These are phyloP conservation scores for Otus scops DNA, from an alignment of 2,797 vertebrate genomes.

Conservation along the genomic window DNA sequence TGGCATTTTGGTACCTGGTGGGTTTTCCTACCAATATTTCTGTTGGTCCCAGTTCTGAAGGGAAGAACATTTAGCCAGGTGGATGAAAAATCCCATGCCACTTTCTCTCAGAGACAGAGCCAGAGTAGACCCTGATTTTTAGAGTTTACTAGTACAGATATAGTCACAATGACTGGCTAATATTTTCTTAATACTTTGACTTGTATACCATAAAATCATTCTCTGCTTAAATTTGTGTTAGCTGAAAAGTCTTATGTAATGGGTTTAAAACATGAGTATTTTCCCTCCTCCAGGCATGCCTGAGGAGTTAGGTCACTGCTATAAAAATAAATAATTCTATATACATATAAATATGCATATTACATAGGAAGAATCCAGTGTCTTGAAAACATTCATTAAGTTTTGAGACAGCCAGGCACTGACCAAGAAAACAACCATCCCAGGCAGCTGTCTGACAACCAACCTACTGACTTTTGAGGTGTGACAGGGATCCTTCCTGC, in stretches of 20 bases:
- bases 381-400: not conserved
- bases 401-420: not conserved
- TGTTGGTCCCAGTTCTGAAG: not conserved
- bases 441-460: not conserved
- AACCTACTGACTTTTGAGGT: not conserved
- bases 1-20: fast-evolving
- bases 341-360: not conserved
- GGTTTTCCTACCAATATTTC: not conserved
- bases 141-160: not conserved
- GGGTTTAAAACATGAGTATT: not conserved
- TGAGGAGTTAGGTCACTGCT: not conserved
- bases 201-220: not conserved
- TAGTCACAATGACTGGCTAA: not conserved
- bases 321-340: conserved; percentile 9
- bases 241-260: not conserved
- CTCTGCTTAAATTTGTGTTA: not conserved
- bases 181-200: not conserved
- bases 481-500: not conserved
- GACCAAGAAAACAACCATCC: not conserved
- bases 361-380: not conserved
- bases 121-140: not conserved
- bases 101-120: not conserved
- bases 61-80: not conserved
- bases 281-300: not conserved
- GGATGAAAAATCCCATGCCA: not conserved